Base-by-base conservation (phyloP, 1,140 invertebrate genomes). In the Trichomalopsis sarcophagae region DNA sequence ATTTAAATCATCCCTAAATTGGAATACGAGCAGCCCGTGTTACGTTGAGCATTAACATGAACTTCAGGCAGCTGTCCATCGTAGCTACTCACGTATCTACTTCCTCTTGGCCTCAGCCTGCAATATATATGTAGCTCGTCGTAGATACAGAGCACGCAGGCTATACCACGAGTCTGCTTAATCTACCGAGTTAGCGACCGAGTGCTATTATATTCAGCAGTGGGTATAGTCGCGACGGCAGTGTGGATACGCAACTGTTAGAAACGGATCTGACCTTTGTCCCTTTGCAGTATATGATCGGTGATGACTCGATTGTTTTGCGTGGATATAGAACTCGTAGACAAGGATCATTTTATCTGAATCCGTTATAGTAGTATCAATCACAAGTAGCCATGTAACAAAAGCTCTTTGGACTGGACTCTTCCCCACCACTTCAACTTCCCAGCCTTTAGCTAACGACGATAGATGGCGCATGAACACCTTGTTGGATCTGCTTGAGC, bases 21-120 rank as follows among this genome's bases (percentile, higher is more conserved):
- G 36, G 50, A 44, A 44, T 33, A 33, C 69, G n/a, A 33, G 40
- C 55, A 62, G 21, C 55, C 21, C 1, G 2, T 71, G 66, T 81
- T 81, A 81, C 10, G 66, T 36, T 23, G 36, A 14, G 17, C 40
- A 81, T 81, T 81, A 81, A 81, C 68, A 73, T 81, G 80, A 81
- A 73, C 80, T 81, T 81, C 44, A 50, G 40, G 40, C 44, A 73
- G 69, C 68, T 73, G 80, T 1, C 55, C 55, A 62, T 62, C 55
- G 17, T n/a, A 62, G 55, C 55, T 62, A 62, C 55, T n/a, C 69
- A 27, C 62, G 68, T 14, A 40, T 80, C 33, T 69, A 13, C 17
- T 68, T 78, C 73, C 81, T 82, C 36, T 50, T 55, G 27, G 2
- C 30, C 76, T 78, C 44, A 10, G 9, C 17, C 11, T n/a, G 27